phyloP scores from a whole-genome alignment of 2,888 invertebrate genomes.

The Erebia epiphron region DNA sequence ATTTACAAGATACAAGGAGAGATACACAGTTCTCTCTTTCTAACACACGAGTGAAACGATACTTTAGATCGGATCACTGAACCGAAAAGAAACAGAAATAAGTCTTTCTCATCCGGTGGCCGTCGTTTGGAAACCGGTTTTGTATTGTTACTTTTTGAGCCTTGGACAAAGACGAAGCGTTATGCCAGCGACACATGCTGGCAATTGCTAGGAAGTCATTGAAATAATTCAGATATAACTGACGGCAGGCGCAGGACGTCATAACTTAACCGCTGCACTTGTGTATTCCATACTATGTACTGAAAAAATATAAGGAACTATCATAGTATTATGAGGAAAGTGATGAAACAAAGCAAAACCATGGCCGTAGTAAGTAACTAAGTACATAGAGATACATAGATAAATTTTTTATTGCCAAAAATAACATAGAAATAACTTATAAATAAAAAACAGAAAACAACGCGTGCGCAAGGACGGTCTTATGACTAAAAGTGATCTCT shows the following conservation, averaged over 20 bases:
- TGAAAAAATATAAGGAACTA: too few relatives aligned
- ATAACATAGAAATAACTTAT: too few relatives aligned
- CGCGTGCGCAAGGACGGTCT: too few relatives aligned
- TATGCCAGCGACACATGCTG: background rate
- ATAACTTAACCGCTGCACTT: background rate
- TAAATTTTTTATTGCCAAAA: too few relatives aligned
- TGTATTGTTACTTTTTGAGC: slow-evolving; percentile 63
- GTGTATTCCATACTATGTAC: background rate
- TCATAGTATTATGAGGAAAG: too few relatives aligned
- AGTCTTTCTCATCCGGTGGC: slow-evolving; percentile 66
- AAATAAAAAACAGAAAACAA: too few relatives aligned
- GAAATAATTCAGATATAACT: too few relatives aligned
- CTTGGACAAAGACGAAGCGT: background rate
- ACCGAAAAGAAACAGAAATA: slow-evolving; percentile 74
- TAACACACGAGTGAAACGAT: slow-evolving; percentile 48
- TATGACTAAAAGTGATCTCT: too few relatives aligned
- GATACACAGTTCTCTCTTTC: slow-evolving; percentile 53
- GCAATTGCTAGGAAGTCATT: background rate
- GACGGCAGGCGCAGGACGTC: too few relatives aligned
- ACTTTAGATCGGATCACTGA: slow-evolving; percentile 73
- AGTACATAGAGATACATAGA: too few relatives aligned
- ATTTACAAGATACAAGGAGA: slow-evolving; percentile 22
- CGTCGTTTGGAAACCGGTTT: slow-evolving; percentile 65
- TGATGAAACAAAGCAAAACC: too few relatives aligned
- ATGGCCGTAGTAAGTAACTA: too few relatives aligned